Evolutionary conservation across 1,140 invertebrate genomes (phyloP).

Genomic region (Brachionus manjavacas): DNA sequence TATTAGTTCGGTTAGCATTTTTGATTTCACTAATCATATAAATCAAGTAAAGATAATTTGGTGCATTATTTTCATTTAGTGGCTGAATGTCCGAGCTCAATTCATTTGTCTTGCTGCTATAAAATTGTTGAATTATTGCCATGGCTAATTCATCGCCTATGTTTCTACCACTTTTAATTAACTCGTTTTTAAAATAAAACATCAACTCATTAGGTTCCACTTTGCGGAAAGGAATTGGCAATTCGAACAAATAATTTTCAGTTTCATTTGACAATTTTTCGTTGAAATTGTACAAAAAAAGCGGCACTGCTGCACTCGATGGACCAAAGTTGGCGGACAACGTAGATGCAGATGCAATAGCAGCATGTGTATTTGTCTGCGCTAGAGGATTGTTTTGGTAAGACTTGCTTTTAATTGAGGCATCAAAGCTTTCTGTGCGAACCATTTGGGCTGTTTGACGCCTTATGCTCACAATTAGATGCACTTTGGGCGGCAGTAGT

Average conservation of each 20-base stretch:
- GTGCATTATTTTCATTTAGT: background rate
- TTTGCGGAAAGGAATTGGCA: conserved; percentile 15
- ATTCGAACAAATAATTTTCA: conserved; percentile 35
- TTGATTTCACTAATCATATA: background rate
- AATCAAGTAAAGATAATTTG: background rate
- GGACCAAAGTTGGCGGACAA: background rate
- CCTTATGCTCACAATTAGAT: conserved; percentile 34
- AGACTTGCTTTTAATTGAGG: background rate
- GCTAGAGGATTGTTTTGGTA: conserved; percentile 11
- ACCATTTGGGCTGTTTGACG: background rate
- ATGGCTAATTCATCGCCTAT: background rate
- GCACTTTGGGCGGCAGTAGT: background rate
- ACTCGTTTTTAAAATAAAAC: background rate
- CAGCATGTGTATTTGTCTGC: background rate
- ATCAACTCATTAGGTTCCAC: background rate
- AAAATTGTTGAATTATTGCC: background rate
- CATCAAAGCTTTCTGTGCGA: background rate
- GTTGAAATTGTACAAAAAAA: conserved; percentile 32
- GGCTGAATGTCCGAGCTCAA: background rate
- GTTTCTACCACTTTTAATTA: background rate
- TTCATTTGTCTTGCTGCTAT: background rate
- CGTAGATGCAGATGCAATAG: background rate
- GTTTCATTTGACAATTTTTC: conserved; percentile 25
- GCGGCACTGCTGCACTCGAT: background rate
- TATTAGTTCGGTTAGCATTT: background rate